Conservation (phyloP, 2,888 invertebrate species). For the Nomada flava region DNA sequence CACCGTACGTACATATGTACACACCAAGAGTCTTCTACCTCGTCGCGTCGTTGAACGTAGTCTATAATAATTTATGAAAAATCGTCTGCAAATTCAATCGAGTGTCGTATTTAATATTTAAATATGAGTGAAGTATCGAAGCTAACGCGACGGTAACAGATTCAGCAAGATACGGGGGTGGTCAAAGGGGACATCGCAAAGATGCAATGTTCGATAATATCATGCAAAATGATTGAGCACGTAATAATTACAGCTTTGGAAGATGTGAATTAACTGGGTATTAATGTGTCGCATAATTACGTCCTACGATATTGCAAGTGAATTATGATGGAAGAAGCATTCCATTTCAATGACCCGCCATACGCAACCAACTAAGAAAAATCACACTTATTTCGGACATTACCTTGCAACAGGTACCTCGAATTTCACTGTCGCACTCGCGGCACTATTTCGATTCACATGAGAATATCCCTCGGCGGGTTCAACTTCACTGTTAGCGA, state of each 20-base stretch:
- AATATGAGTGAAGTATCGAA: not conserved
- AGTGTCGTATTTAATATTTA: not conserved
- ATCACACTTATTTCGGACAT: constrained; percentile 10
- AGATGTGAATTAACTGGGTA: constrained; percentile 71
- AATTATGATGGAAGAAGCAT: constrained; percentile 76
- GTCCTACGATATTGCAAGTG: constrained; percentile 72
- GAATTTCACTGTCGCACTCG: not conserved
- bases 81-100: too few species aligned
- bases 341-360: constrained; percentile 67
- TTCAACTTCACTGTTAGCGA: not conserved
- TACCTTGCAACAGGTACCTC: not conserved
- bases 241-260: constrained; percentile 66
- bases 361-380: constrained; percentile 8
- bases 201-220: constrained; percentile 43
- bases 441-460: not conserved
- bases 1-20: too few species aligned
- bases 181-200: constrained; percentile 14
- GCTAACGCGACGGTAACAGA: not conserved
- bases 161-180: not conserved
- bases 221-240: constrained; percentile 56
- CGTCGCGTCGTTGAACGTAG: not conserved
- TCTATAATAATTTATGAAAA: too few species aligned
- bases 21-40: too few species aligned
- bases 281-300: constrained; percentile 72
- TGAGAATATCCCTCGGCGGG: not conserved